These are phyloP conservation scores for Beris morrisii DNA, from an alignment of 2,888 invertebrate species.

Conservation along the genomic window DNA sequence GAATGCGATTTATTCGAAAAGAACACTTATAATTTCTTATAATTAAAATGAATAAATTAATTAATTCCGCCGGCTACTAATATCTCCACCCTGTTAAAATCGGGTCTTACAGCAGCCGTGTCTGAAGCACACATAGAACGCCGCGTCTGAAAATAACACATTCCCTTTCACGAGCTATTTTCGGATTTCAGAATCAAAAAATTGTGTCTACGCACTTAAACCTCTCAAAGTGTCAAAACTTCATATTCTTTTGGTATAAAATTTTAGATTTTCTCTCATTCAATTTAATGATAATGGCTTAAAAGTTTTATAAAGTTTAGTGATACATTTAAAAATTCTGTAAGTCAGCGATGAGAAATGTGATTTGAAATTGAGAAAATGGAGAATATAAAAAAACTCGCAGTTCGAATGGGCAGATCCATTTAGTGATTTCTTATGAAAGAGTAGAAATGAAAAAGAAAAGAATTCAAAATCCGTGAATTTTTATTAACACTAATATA, in stretches of 20 bases:
- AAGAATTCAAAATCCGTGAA: background rate
- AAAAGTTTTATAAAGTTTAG: constrained; percentile 4
- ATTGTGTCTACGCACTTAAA: constrained; percentile 45
- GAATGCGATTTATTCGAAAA: no score
- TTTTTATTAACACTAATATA: no score
- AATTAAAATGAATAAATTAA: no score
- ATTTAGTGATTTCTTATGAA: constrained; percentile 20
- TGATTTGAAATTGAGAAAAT: constrained; percentile 7
- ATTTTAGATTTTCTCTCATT: background rate
- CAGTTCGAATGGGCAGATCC: constrained; percentile 16
- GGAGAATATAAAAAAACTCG: constrained; percentile 18
- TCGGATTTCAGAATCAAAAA: constrained; percentile 47
- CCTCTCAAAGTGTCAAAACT: constrained; percentile 38
- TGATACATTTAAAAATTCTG: background rate
- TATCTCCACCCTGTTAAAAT: no score
- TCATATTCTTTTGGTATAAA: constrained; percentile 23
- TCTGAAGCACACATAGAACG: constrained; percentile 24
- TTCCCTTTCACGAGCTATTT: constrained; percentile 51
- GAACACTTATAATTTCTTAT: no score
- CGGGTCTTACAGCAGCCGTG: no score
- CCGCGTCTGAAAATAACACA: constrained; percentile 45
- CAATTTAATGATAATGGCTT: background rate
- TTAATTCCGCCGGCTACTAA: no score
- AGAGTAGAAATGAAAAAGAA: background rate
- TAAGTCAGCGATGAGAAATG: background rate